Evolutionary conservation across 2,888 invertebrate genomes (phyloP).

Genomic region (Tryphoninae sp.): DNA sequence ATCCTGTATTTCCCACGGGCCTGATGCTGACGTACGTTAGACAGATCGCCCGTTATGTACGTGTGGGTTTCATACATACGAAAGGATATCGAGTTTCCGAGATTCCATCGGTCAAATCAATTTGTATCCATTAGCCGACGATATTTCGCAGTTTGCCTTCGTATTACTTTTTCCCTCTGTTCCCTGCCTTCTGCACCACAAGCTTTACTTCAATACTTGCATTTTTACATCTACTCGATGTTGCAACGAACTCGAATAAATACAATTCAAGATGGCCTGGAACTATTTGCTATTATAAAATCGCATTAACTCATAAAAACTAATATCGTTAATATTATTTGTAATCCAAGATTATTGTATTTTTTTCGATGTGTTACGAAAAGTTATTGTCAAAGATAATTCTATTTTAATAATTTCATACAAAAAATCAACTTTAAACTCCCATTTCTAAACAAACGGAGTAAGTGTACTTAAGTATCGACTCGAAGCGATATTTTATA

Average conservation of each 20-base stretch:
- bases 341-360: no score
- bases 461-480: no score
- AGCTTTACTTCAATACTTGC: constrained; percentile 25
- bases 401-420: no score
- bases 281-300: no score
- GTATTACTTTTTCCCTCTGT: constrained; percentile 60
- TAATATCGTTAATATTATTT: no score
- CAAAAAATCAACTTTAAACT: no score
- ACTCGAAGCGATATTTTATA: no score
- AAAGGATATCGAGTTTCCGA: constrained; percentile 77
- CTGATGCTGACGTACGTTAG: constrained; percentile 79
- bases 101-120: constrained; percentile 80
- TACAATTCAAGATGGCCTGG: neutral
- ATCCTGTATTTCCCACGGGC: constrained; percentile 72
- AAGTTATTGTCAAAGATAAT: no score
- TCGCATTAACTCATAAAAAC: no score
- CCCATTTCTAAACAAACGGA: no score
- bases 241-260: constrained; percentile 4
- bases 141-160: constrained; percentile 67
- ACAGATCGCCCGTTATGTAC: constrained; percentile 79
- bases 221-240: constrained; percentile 17
- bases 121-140: constrained; percentile 79
- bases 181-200: neutral
- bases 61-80: constrained; percentile 72
- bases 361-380: no score